phyloP scores from a whole-genome alignment of 2,113 vertebrate species.

The Rattus rattus region DNA sequence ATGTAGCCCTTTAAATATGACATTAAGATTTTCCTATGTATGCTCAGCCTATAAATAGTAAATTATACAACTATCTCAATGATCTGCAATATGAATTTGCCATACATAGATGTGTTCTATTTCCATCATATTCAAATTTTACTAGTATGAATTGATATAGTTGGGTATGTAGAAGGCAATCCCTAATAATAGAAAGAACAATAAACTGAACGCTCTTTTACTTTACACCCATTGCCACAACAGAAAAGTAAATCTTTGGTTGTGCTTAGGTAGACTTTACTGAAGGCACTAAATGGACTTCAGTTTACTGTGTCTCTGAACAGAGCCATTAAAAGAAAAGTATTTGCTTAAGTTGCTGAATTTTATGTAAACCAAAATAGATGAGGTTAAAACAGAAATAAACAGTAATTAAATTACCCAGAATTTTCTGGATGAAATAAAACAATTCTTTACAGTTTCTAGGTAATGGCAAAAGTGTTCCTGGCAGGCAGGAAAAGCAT shows the following conservation, averaged over 20 bases:
- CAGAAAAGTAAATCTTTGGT: constrained; percentile 20
- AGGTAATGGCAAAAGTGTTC: constrained; percentile 71
- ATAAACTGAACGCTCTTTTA: constrained; percentile 30
- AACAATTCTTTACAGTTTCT: constrained; percentile 73
- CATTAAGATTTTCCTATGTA: not conserved
- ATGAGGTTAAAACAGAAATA: constrained; percentile 72
- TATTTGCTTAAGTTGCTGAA: constrained; percentile 68
- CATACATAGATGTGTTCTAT: not conserved
- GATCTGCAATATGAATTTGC: constrained; percentile 39
- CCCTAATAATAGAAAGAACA: not conserved
- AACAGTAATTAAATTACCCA: constrained; percentile 77
- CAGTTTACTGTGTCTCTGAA: constrained; percentile 28
- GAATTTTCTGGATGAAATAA: constrained; percentile 73
- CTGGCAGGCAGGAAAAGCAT: constrained; percentile 54
- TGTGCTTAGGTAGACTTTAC: constrained; percentile 42
- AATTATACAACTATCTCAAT: not conserved
- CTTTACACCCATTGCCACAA: constrained; percentile 9
- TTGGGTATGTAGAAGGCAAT: not conserved
- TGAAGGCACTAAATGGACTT: constrained; percentile 44
- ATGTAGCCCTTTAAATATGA: not conserved
- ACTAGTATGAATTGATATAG: not conserved
- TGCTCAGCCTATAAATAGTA: not conserved
- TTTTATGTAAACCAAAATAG: constrained; percentile 64
- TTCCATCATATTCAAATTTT: not conserved
- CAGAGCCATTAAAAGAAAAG: constrained; percentile 64